These are phyloP conservation scores for Orthosia cruda DNA, from an alignment of 2,888 invertebrate species.

Conservation along the genomic window DNA sequence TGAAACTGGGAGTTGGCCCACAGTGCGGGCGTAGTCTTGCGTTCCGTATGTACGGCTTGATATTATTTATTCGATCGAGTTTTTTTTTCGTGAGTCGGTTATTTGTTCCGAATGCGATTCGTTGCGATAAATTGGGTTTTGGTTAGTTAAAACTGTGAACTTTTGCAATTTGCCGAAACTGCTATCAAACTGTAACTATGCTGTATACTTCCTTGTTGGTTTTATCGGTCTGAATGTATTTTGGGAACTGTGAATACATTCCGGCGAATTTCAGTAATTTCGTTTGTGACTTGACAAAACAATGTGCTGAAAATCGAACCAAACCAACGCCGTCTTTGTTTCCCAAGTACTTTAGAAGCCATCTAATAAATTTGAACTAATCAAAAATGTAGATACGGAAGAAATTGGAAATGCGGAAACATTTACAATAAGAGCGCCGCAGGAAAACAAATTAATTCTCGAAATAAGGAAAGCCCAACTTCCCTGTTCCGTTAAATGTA, in stretches of 20 bases:
- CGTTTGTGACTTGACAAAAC: neutral
- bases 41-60: conserved; percentile 31
- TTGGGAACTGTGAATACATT: neutral
- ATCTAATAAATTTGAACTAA: conserved; percentile 52
- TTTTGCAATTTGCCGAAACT: conserved; percentile 36
- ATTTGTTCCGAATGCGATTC: conserved; percentile 32
- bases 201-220: conserved; percentile 17
- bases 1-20: conserved; percentile 57
- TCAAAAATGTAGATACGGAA: conserved; percentile 55
- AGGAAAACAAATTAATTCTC: conserved; percentile 66
- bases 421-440: conserved; percentile 58
- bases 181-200: conserved; percentile 28
- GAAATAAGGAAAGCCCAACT: conserved; percentile 60
- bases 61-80: conserved; percentile 49
- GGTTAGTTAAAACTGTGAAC: conserved; percentile 36
- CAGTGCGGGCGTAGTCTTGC: conserved; percentile 44
- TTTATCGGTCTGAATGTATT: conserved; percentile 15
- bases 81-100: conserved; percentile 50
- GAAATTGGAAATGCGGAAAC: conserved; percentile 58
- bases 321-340: conserved; percentile 11
- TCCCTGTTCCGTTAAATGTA: conserved; percentile 57
- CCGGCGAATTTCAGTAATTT: neutral
- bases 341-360: neutral
- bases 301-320: neutral
- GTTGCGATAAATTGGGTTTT: conserved; percentile 33